A percentile compares a stretch with the other conserved stretches of the same genome.
These are phyloP conservation scores for Drosophila vallismaia DNA, from an alignment of 2,888 invertebrate species.

Conservation along the genomic window DNA sequence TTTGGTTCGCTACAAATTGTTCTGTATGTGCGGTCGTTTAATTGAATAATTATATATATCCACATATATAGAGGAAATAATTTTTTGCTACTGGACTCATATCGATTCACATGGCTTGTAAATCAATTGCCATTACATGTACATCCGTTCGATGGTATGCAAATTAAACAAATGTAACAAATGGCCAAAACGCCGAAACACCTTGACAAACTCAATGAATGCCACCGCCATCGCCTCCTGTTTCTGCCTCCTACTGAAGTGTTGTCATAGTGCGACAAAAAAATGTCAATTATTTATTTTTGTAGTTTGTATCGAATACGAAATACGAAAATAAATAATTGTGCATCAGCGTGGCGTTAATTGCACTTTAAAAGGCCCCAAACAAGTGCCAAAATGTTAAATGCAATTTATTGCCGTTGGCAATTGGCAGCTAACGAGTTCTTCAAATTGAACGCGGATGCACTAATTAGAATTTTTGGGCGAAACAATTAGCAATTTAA, in stretches of 20 bases:
- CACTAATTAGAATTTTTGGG: constrained; percentile 60
- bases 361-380: constrained; percentile 49
- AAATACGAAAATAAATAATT: constrained; percentile 37
- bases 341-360: constrained; percentile 49
- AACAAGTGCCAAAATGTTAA: constrained; percentile 59
- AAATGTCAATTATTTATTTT: too few species aligned
- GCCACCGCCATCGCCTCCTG: background rate
- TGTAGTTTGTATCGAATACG: constrained; percentile 15
- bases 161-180: constrained; percentile 53
- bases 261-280: constrained; percentile 43
- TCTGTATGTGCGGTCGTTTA: constrained; percentile 63
- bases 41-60: constrained; percentile 67
- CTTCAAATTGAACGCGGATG: constrained; percentile 35
- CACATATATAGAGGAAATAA: constrained; percentile 11
- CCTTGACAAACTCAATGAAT: constrained; percentile 60
- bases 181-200: constrained; percentile 40
- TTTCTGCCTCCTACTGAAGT: constrained; percentile 12
- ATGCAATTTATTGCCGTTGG: constrained; percentile 52
- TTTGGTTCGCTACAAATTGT: constrained; percentile 53
- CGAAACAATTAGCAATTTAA: constrained; percentile 49
- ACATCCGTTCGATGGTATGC: constrained; percentile 45
- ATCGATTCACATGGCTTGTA: constrained; percentile 47
- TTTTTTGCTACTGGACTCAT: constrained; percentile 38
- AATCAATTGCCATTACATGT: constrained; percentile 63
- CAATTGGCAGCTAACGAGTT: constrained; percentile 41